Evolutionary conservation across 2,113 vertebrate species (phyloP).

Genomic region (Toxotes chatareus): DNA sequence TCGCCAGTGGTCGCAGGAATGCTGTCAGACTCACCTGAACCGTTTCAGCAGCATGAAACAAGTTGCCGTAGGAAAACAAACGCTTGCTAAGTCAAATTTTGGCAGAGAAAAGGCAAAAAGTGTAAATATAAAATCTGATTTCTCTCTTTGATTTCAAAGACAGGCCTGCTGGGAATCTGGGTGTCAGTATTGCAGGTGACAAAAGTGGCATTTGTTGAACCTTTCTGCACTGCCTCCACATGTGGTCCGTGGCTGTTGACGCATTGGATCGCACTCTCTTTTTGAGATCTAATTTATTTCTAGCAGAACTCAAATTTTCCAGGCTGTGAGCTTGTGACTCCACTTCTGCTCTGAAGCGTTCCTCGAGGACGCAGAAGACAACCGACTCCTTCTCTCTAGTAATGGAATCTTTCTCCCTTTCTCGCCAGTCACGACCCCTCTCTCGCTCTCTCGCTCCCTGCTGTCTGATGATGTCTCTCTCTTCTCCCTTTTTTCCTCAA

Average conservation of each 20-base stretch:
- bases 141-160: slow-evolving; percentile 1
- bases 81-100: background rate
- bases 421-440: slow-evolving; percentile 58
- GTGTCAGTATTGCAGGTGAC: background rate
- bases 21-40: background rate
- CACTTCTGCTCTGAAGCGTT: slow-evolving; percentile 61
- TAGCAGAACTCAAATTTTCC: slow-evolving; percentile 54
- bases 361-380: slow-evolving; percentile 66
- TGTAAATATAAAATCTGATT: background rate
- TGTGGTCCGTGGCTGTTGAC: slow-evolving; percentile 34
- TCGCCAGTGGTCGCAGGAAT: background rate
- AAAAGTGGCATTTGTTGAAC: slow-evolving; percentile 18
- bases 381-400: slow-evolving; percentile 56
- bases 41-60: background rate
- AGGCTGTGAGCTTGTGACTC: slow-evolving; percentile 63
- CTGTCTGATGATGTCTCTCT: slow-evolving; percentile 63
- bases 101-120: background rate
- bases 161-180: background rate
- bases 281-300: slow-evolving; percentile 65
- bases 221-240: slow-evolving; percentile 1
- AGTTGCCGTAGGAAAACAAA: background rate
- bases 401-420: slow-evolving; percentile 69
- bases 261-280: slow-evolving; percentile 19
- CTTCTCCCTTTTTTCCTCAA: slow-evolving; percentile 58
- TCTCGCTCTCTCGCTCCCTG: slow-evolving; percentile 26